Evolutionary conservation across 2,113 vertebrate species (phyloP).

Genomic region (Donacobius atricapilla): DNA sequence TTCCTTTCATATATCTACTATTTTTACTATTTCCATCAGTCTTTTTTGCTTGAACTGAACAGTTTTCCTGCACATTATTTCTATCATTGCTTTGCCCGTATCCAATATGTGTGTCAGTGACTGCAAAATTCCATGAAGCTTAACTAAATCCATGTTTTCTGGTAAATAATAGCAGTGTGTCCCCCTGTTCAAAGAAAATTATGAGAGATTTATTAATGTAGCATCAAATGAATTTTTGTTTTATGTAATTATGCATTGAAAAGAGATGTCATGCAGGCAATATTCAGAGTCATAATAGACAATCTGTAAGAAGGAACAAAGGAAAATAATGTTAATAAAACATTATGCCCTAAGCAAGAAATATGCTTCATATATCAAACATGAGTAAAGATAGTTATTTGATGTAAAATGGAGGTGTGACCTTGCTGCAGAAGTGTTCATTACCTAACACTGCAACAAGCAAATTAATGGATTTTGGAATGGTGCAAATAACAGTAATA

Average conservation of each 20-base stretch:
- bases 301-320: constrained; percentile 65
- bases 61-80: not conserved
- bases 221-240: constrained; percentile 45
- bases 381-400: constrained; percentile 50
- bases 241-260: constrained; percentile 58
- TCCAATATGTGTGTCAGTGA: rapidly evolving
- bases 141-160: not conserved
- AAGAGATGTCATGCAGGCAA: constrained; percentile 26
- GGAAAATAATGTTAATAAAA: constrained; percentile 74
- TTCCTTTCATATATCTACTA: not conserved
- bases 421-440: constrained; percentile 59
- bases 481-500: constrained; percentile 20
- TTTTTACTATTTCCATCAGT: not conserved
- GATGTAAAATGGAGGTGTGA: constrained; percentile 53
- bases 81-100: not conserved
- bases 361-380: constrained; percentile 55
- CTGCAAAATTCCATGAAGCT: not conserved
- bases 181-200: not conserved
- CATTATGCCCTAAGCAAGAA: constrained; percentile 57
- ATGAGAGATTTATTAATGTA: constrained; percentile 42
- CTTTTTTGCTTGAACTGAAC: not conserved
- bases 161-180: not conserved
- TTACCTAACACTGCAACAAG: constrained; percentile 50
- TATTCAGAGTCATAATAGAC: constrained; percentile 48
- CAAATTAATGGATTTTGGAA: constrained; percentile 64